These are phyloP conservation scores for Gasterosteus nipponicus DNA, from an alignment of 2,113 vertebrate genomes.

Conservation along the genomic window DNA sequence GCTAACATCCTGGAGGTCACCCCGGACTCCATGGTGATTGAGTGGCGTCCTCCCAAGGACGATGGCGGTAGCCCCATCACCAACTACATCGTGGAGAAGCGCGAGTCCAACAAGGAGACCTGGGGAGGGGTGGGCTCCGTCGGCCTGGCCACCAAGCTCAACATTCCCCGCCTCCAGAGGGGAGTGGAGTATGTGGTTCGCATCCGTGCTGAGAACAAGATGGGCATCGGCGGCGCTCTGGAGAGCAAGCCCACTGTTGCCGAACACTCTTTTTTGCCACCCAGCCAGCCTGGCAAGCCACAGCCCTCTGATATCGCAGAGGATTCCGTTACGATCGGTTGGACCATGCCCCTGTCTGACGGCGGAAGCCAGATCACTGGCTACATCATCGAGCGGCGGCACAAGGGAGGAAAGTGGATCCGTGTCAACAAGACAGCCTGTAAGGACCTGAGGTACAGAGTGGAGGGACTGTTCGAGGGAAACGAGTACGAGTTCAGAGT, in stretches of 20 bases:
- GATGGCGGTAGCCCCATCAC: constrained; percentile 95
- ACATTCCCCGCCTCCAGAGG: constrained; percentile 91
- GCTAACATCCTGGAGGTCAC: constrained; percentile 94
- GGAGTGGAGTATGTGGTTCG: constrained; percentile 94
- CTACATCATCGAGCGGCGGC: constrained; percentile 94
- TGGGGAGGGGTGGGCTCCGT: constrained; percentile 95
- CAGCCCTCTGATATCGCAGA: constrained; percentile 89
- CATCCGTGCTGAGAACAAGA: constrained; percentile 95
- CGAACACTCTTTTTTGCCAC: constrained; percentile 91
- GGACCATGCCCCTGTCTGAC: constrained; percentile 93
- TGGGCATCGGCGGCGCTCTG: constrained; percentile 93
- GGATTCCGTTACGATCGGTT: constrained; percentile 91
- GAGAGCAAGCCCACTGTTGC: constrained; percentile 94
- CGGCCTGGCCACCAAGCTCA: constrained; percentile 88
- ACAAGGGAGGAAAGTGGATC: constrained; percentile 96
- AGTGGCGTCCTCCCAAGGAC: constrained; percentile 95
- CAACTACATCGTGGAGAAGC: constrained; percentile 95
- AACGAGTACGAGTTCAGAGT: constrained; percentile 97
- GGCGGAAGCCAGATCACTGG: constrained; percentile 95
- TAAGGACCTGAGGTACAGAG: constrained; percentile 90
- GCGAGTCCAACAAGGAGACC: constrained; percentile 93
- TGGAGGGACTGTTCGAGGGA: constrained; percentile 94
- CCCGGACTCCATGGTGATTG: constrained; percentile 94
- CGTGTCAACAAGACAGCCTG: constrained; percentile 95
- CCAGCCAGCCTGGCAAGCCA: constrained; percentile 94